phyloP scores from a whole-genome alignment of 2,113 vertebrate species.

The Merops nubicus region DNA sequence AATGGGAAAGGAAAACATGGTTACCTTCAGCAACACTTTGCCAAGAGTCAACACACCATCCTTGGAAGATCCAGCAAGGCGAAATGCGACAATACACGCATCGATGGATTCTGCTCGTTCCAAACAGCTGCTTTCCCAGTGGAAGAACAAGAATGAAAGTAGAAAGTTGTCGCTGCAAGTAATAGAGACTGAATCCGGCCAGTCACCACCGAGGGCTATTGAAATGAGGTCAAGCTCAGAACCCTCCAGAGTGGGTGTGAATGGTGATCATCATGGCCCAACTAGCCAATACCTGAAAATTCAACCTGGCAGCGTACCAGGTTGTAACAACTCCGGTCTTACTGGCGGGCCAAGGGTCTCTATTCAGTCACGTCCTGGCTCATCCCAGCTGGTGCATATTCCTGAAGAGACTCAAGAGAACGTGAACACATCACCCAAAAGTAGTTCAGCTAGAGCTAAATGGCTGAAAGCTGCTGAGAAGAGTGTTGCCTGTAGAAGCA shows the following conservation, averaged over 20 bases:
- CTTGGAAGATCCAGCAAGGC: conserved; percentile 85
- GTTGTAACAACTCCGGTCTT: conserved; percentile 88
- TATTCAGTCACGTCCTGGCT: conserved; percentile 92
- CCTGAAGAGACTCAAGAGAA: conserved; percentile 95
- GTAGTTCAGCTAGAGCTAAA: conserved; percentile 84
- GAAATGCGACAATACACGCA: conserved; percentile 89
- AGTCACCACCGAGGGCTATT: conserved; percentile 86
- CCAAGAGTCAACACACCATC: conserved; percentile 91
- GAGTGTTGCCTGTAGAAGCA: conserved; percentile 85
- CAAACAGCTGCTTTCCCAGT: conserved; percentile 95
- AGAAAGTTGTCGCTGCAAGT: conserved; percentile 91
- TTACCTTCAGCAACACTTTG: conserved; percentile 96
- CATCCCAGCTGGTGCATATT: conserved; percentile 95
- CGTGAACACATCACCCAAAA: conserved; percentile 82
- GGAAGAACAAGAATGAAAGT: conserved; percentile 94
- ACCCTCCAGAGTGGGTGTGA: conserved; percentile 84
- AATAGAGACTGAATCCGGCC: conserved; percentile 85
- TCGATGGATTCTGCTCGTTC: conserved; percentile 94
- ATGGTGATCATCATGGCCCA: conserved; percentile 85
- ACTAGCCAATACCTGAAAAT: conserved; percentile 88
- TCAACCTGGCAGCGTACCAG: conserved; percentile 83
- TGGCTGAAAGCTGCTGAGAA: conserved; percentile 94
- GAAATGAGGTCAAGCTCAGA: conserved; percentile 91
- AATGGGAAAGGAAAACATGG: conserved; percentile 92
- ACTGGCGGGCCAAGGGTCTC: conserved; percentile 88